Evolutionary conservation across 2,888 invertebrate species (phyloP).

Genomic region (Miltochrista miniata): DNA sequence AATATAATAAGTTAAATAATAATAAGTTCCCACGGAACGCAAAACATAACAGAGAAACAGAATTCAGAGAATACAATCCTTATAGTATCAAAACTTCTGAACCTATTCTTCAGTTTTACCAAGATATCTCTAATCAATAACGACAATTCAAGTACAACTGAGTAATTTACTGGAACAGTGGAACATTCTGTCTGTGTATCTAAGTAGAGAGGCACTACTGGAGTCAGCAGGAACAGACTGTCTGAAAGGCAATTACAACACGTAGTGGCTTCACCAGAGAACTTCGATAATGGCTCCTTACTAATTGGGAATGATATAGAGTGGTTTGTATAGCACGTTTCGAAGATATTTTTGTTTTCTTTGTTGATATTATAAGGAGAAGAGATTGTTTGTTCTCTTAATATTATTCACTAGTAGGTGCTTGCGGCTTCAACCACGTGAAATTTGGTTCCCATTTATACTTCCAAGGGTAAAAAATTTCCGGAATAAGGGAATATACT

Average conservation of each 20-base stretch:
- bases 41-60: too few species aligned
- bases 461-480: too few species aligned
- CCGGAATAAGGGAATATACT: too few species aligned
- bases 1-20: too few species aligned
- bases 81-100: not conserved
- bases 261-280: slow-evolving; percentile 41
- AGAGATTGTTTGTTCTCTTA: too few species aligned
- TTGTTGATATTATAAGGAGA: too few species aligned
- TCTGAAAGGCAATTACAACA: slow-evolving; percentile 62
- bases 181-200: slow-evolving; percentile 1
- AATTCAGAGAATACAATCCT: too few species aligned
- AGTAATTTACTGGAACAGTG: not conserved
- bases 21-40: too few species aligned
- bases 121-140: not conserved
- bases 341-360: too few species aligned
- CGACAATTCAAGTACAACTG: not conserved
- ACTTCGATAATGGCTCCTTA: slow-evolving; percentile 31
- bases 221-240: slow-evolving; percentile 36
- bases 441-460: too few species aligned
- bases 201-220: slow-evolving; percentile 3
- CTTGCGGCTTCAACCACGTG: too few species aligned
- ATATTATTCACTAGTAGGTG: too few species aligned
- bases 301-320: slow-evolving; percentile 44
- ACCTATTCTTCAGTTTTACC: not conserved
- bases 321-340: slow-evolving; percentile 18